Evolutionary conservation across 2,113 vertebrate species (phyloP).

Genomic region (Tretioscincus oriximinensis): DNA sequence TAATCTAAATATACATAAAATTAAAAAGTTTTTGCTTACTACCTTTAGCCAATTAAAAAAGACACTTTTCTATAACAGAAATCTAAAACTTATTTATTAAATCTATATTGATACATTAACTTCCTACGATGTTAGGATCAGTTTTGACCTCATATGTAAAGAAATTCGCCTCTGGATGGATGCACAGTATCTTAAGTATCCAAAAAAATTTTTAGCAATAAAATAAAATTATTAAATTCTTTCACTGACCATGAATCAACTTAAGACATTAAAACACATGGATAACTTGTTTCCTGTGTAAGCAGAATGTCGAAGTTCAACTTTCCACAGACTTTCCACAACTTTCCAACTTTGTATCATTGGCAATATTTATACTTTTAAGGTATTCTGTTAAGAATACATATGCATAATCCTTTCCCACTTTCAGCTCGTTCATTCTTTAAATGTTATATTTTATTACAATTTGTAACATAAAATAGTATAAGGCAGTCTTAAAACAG

Average conservation of each 20-base stretch:
- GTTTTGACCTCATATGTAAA: not conserved
- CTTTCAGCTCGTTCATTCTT: not conserved
- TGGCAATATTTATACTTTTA: slow-evolving; percentile 13
- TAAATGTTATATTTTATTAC: slow-evolving; percentile 27
- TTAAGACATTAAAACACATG: slow-evolving; percentile 54
- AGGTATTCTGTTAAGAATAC: slow-evolving; percentile 22
- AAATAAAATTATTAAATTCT: slow-evolving; percentile 40
- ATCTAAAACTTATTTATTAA: not conserved
- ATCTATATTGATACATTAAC: not conserved
- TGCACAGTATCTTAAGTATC: slow-evolving; percentile 18
- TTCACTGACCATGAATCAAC: slow-evolving; percentile 34
- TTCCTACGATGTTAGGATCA: not conserved
- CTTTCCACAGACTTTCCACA: slow-evolving; percentile 38
- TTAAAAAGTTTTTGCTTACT: not conserved
- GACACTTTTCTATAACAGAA: not conserved
- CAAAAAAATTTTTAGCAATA: slow-evolving; percentile 33
- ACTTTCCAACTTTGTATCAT: no score
- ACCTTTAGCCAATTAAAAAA: not conserved
- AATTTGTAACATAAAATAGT: slow-evolving; percentile 28
- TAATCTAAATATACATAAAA: not conserved
- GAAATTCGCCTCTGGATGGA: slow-evolving; percentile 10
- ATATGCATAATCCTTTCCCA: slow-evolving; percentile 4
- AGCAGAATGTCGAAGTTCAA: slow-evolving; percentile 39
- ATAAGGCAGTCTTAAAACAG: slow-evolving; percentile 49
- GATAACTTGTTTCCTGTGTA: slow-evolving; percentile 45